phyloP scores from a whole-genome alignment of 1,140 invertebrate genomes.

The Pogonomyrmex barbatus region DNA sequence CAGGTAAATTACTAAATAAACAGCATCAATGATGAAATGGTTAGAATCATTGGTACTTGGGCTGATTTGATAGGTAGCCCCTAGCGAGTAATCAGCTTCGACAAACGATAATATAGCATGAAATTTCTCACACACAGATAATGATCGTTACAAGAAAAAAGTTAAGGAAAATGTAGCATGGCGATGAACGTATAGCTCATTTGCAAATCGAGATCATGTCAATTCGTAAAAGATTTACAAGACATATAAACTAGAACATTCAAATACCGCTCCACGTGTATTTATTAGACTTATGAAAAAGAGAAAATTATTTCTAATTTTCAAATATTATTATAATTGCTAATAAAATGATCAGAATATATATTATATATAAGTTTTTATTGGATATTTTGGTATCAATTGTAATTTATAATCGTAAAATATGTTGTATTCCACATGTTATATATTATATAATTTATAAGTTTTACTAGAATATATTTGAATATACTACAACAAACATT shows the following conservation, averaged over 20 bases:
- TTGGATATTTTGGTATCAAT: neutral
- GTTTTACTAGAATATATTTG: slow-evolving; percentile 13
- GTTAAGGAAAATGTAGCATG: neutral
- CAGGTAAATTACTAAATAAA: slow-evolving; percentile 37
- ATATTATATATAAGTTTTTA: neutral
- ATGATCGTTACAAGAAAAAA: neutral
- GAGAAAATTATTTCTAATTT: slow-evolving; percentile 4
- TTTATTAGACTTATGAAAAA: neutral
- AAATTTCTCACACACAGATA: neutral
- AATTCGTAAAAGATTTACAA: neutral
- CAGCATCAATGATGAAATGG: slow-evolving; percentile 16
- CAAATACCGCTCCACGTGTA: neutral
- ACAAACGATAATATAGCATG: neutral
- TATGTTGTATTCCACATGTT: neutral
- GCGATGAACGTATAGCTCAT: neutral
- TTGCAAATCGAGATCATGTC: neutral
- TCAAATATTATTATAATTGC: neutral
- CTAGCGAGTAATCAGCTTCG: neutral
- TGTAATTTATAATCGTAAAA: neutral
- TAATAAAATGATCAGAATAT: neutral
- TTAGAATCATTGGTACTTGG: neutral
- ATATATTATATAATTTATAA: neutral
- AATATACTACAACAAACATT: neutral
- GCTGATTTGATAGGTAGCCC: neutral
- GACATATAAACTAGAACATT: neutral